These are phyloP conservation scores for Galemys pyrenaicus DNA, from an alignment of 2,113 vertebrate species.

Conservation along the genomic window DNA sequence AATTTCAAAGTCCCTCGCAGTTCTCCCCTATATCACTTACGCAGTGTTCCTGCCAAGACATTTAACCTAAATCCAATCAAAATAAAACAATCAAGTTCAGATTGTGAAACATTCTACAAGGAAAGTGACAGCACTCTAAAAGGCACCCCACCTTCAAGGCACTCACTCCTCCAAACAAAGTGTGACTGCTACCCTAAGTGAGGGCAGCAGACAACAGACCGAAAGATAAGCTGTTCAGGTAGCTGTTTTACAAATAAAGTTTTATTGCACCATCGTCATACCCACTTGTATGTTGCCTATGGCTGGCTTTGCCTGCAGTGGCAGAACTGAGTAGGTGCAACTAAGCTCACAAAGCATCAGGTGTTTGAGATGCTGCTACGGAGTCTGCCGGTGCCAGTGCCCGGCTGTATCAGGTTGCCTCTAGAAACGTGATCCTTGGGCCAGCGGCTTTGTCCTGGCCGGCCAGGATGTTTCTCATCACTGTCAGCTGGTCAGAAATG, in stretches of 20 bases:
- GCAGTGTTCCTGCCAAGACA: not conserved
- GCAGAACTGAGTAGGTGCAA: not conserved
- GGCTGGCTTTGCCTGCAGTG: not conserved
- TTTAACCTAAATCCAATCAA: not conserved
- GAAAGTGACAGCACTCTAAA: not conserved
- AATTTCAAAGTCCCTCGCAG: not conserved
- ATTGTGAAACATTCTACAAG: not conserved
- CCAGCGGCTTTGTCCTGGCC: not conserved
- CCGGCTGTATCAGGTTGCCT: not conserved
- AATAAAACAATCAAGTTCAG: not conserved
- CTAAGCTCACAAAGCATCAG: not conserved
- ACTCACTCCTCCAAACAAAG: no score
- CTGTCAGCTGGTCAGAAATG: not conserved
- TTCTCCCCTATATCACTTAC: not conserved
- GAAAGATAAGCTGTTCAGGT: not conserved
- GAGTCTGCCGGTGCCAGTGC: not conserved
- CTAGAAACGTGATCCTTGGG: not conserved
- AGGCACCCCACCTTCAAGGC: not conserved
- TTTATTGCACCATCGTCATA: not conserved
- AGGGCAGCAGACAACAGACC: not conserved
- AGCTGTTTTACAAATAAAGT: not conserved
- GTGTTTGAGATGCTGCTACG: not conserved
- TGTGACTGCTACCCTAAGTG: not conserved
- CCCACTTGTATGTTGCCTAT: not conserved
- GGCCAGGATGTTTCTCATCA: not conserved